phyloP scores from a whole-genome alignment of 1,140 invertebrate genomes.

The Bombus vancouverensis region DNA sequence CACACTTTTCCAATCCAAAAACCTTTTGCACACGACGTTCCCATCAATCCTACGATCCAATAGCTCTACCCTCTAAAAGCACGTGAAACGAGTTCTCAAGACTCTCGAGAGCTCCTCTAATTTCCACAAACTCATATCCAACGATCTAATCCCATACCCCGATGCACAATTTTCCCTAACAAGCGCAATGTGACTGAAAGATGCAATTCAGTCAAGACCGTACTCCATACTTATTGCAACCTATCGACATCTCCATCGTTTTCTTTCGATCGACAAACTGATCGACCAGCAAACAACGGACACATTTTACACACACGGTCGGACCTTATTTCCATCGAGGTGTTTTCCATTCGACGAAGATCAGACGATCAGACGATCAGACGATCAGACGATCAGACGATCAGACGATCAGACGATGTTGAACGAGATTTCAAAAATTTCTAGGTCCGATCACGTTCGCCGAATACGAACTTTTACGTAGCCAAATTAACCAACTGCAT shows the following conservation, averaged over 20 bases:
- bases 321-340: not conserved
- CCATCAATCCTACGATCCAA: not conserved
- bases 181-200: slow-evolving; percentile 6
- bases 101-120: not conserved
- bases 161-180: not conserved
- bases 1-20: not conserved
- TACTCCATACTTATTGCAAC: not conserved
- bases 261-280: not conserved
- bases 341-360: not conserved
- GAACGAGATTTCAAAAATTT: not conserved
- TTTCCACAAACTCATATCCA: not conserved
- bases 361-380: not conserved
- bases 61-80: not conserved
- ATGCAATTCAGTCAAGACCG: not conserved
- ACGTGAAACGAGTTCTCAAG: not conserved
- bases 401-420: not conserved
- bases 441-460: not conserved
- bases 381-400: not conserved
- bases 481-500: not conserved
- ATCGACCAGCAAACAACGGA: not conserved
- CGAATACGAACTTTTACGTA: not conserved
- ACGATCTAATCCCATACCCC: not conserved
- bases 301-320: no score
- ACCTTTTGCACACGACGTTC: not conserved
- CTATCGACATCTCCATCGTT: not conserved